Conservation (phyloP, 2,888 invertebrate species). For the Proisotoma minuta region DNA sequence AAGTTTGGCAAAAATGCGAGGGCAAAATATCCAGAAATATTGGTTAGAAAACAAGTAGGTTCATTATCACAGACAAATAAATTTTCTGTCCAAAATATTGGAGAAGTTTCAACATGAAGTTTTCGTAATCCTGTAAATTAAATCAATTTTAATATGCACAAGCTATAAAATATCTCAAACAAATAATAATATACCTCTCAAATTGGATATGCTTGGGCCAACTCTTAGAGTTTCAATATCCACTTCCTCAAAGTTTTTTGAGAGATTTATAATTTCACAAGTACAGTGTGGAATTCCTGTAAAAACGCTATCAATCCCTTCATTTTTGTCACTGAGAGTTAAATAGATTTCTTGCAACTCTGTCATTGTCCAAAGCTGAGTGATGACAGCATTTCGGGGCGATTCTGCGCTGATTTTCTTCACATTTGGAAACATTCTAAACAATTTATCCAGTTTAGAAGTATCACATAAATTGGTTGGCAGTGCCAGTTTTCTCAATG, state of each 20-base stretch:
- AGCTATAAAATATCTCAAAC: neutral
- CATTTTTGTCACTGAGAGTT: constrained; percentile 27
- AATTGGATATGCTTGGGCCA: constrained; percentile 32
- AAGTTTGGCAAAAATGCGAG: constrained; percentile 23
- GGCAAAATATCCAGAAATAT: constrained; percentile 33
- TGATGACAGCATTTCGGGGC: constrained; percentile 25
- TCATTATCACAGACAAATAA: constrained; percentile 15
- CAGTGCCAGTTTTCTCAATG: constrained; percentile 23
- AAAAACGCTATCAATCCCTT: constrained; percentile 27
- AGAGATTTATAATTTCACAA: constrained; percentile 14
- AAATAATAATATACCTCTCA: constrained; percentile 22
- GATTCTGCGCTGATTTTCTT: constrained; percentile 18
- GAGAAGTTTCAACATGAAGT: constrained; percentile 26
- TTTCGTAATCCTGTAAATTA: constrained; percentile 26
- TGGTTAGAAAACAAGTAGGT: constrained; percentile 28
- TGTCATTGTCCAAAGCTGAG: constrained; percentile 25
- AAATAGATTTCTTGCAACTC: constrained; percentile 25
- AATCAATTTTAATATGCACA: neutral
- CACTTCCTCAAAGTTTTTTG: constrained; percentile 26
- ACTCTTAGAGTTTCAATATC: constrained; percentile 27
- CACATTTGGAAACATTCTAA: constrained; percentile 29
- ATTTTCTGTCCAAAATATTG: constrained; percentile 22
- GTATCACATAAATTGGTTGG: constrained; percentile 28
- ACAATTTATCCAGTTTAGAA: constrained; percentile 12
- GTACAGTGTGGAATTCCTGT: constrained; percentile 27